These are phyloP conservation scores for Ophion slaviceki DNA, from an alignment of 2,888 invertebrate species.

Conservation along the genomic window DNA sequence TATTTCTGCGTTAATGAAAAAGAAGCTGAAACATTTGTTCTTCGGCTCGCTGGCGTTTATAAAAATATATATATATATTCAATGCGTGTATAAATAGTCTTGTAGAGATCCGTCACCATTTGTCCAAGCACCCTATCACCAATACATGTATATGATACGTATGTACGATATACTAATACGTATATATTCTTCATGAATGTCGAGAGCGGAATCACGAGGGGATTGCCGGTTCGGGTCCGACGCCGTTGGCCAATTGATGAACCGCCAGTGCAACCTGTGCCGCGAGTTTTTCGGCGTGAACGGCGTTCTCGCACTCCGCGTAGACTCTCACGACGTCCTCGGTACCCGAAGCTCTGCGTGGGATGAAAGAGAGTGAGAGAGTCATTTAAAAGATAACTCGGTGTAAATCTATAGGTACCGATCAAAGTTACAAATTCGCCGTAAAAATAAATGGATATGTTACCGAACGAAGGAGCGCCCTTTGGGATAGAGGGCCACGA, in stretches of 20 bases:
- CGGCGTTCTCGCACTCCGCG: constrained; percentile 94
- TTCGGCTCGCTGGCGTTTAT: not conserved
- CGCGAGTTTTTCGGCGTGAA: constrained; percentile 89
- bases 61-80: constrained; percentile 24
- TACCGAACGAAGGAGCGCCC: constrained; percentile 95
- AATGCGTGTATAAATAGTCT: not conserved
- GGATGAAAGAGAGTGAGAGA: constrained; percentile 55
- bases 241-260: constrained; percentile 91
- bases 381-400: constrained; percentile 23
- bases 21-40: constrained; percentile 30
- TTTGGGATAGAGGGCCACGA: constrained; percentile 88
- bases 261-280: constrained; percentile 91
- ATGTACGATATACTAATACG: not conserved
- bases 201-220: constrained; percentile 64
- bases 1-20: constrained; percentile 17
- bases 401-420: not conserved
- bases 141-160: not conserved
- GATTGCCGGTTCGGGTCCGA: constrained; percentile 87
- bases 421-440: not conserved
- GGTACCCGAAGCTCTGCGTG: constrained; percentile 94
- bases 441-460: constrained; percentile 11
- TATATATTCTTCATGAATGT: not conserved
- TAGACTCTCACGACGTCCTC: constrained; percentile 98
- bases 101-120: constrained; percentile 38
- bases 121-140: constrained; percentile 20